Percentiles rank a stretch among this genome's conserved stretches.
phyloP scores from a whole-genome alignment of 2,797 vertebrate genomes.

The Gymnothorax reevesii region DNA sequence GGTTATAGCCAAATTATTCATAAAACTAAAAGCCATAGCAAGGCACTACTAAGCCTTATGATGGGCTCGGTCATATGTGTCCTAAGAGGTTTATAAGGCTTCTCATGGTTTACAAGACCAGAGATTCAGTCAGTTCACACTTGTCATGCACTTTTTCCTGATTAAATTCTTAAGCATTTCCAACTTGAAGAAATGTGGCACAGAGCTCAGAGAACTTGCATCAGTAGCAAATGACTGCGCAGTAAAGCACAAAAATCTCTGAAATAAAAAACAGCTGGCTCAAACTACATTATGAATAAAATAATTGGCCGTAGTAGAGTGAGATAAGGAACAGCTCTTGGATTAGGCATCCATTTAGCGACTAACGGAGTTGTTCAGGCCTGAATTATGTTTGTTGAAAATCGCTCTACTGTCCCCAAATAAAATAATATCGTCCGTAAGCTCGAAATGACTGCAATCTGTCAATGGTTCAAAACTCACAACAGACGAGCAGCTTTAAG shows the following conservation, averaged over 20 bases:
- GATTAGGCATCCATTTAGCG: background rate
- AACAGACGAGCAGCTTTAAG: slow-evolving; percentile 6
- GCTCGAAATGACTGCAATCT: background rate
- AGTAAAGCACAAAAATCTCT: background rate
- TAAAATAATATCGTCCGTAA: background rate
- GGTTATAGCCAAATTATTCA: background rate
- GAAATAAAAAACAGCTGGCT: background rate
- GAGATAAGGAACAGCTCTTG: background rate
- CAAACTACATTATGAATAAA: background rate
- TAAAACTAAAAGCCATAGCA: slow-evolving; percentile 8
- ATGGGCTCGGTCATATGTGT: slow-evolving; percentile 26
- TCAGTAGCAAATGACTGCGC: background rate
- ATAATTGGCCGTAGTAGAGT: background rate
- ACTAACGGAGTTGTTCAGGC: background rate
- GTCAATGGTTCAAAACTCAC: background rate
- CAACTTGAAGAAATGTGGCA: background rate
- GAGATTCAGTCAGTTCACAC: background rate
- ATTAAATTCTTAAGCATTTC: background rate
- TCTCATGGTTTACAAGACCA: slow-evolving; percentile 9
- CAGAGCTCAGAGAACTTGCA: background rate
- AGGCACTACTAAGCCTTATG: slow-evolving; percentile 17
- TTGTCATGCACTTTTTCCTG: background rate
- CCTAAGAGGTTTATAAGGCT: slow-evolving; percentile 19
- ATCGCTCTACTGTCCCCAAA: background rate
- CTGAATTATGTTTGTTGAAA: background rate